These are phyloP conservation scores for Drosophila maculinotata DNA, from an alignment of 2,888 invertebrate species.

Conservation along the genomic window DNA sequence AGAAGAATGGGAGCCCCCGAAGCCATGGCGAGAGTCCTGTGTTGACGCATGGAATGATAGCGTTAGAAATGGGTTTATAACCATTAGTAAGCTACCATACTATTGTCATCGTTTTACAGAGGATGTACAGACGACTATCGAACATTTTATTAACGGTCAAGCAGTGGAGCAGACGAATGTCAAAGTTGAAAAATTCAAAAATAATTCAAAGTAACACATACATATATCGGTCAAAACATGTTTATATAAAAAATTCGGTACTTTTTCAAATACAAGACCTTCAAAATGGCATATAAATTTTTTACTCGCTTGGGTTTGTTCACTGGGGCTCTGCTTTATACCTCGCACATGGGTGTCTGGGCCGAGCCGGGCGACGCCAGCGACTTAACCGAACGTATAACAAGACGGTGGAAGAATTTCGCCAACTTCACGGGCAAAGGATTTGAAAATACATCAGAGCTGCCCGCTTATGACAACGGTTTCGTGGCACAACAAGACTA, in stretches of 20 bases:
- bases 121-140: constrained; percentile 37
- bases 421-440: not conserved
- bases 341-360: constrained; percentile 30
- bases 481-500: constrained; percentile 16
- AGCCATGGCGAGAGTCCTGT: constrained; percentile 46
- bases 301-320: constrained; percentile 33
- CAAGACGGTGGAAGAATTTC: not conserved
- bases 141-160: constrained; percentile 6
- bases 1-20: constrained; percentile 1
- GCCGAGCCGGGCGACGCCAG: constrained; percentile 8
- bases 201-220: not conserved
- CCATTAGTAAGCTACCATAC: constrained; percentile 22
- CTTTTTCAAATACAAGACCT: not conserved
- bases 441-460: not conserved
- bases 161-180: constrained; percentile 31
- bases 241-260: no score
- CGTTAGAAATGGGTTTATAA: constrained; percentile 25
- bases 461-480: constrained; percentile 4
- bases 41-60: constrained; percentile 46
- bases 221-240: no score
- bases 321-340: constrained; percentile 18
- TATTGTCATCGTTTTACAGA: constrained; percentile 43
- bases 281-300: constrained; percentile 37
- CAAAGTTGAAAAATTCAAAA: constrained; percentile 3
- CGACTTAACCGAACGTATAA: not conserved